Base-by-base conservation (phyloP, 2,888 invertebrate species). In the Palloptera scutellata region DNA sequence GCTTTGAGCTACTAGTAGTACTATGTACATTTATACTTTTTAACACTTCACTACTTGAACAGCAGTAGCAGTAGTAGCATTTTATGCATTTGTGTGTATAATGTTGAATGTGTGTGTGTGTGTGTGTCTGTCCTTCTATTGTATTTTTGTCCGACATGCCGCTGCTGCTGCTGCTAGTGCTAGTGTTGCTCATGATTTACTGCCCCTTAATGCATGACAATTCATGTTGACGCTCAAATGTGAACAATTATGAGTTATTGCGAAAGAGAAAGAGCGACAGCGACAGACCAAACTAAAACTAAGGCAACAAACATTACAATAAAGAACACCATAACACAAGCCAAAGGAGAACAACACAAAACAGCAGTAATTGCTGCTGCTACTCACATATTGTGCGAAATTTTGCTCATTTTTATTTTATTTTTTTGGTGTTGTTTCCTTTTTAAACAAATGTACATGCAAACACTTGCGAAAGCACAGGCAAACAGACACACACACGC, bases 231-330 rank as follows among this genome's bases (percentile, higher is more conserved):
- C 60, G 51, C 54, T 58, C 53, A 54, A 20, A 17, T 65, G 60
- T 43, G 54, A 66, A 61, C 53, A 65, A 66, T 59, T 66, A 61
- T 54, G 66, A 66, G 55, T 64, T 52, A 54, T 54, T 11, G 42
- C 43, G 13, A 17, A 8, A 45, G 60, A 13, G 17, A 51, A 12
- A 59, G 12, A 30, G 48, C 19, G 19, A 53, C 52, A 53, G 45
- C 19, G 41, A 41, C 52, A 20, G 10, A 19, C n/a, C 61, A 48
- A 30, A 48, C 48, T 5, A 48, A 48, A 2, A 5, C n/a, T 1
- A 13, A 48, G 10, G 48, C 10, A 48, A 15, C 48, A 15, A 8
- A 11, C 48, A 48, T 5, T 48, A 15, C 48, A 48, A 48, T 15
- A 4, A 15, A 13, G 48, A 15, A 15, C 48, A 48, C n/a, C n/a